A percentile compares a stretch with the other conserved stretches of the same genome.
Conservation (phyloP, 1,140 invertebrate species). For the Drosophila orosa region DNA sequence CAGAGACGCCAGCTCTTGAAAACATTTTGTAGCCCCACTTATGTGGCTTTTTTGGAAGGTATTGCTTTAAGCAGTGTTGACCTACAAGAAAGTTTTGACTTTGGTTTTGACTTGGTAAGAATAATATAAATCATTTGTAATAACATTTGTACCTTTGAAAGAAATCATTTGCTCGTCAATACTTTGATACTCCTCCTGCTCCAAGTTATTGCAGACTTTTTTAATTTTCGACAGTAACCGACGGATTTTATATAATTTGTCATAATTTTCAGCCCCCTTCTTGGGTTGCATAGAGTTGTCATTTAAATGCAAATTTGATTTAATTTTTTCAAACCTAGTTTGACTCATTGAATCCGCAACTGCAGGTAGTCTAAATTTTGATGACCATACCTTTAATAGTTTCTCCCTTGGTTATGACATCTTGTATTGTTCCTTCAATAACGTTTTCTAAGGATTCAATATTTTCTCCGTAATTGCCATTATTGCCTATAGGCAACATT, state of each 20-base stretch:
- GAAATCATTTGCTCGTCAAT: background rate
- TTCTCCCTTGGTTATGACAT: no score
- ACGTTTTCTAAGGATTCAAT: constrained; percentile 7
- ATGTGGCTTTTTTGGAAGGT: no score
- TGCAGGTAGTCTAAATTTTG: no score
- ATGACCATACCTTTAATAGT: no score
- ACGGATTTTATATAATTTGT: constrained; percentile 24
- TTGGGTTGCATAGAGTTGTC: constrained; percentile 6
- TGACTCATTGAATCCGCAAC: background rate
- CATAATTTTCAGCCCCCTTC: background rate
- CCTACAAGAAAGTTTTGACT: no score
- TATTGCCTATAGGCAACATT: constrained; percentile 33
- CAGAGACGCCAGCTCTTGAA: constrained; percentile 16
- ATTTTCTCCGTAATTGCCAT: constrained; percentile 7
- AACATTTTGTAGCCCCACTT: constrained; percentile 24
- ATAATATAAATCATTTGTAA: no score
- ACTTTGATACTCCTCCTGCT: no score
- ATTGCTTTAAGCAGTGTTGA: no score
- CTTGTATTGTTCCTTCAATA: constrained; percentile 10
- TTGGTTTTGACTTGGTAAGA: no score
- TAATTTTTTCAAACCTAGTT: constrained; percentile 33
- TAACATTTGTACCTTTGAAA: background rate
- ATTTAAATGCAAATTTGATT: constrained; percentile 20
- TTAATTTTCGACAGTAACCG: constrained; percentile 23
- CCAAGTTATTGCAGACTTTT: background rate